Evolutionary conservation across 2,797 vertebrate genomes (phyloP), one percentile per base, ranked within the genome.

Genomic region (Distichodus sexfasciatus): DNA sequence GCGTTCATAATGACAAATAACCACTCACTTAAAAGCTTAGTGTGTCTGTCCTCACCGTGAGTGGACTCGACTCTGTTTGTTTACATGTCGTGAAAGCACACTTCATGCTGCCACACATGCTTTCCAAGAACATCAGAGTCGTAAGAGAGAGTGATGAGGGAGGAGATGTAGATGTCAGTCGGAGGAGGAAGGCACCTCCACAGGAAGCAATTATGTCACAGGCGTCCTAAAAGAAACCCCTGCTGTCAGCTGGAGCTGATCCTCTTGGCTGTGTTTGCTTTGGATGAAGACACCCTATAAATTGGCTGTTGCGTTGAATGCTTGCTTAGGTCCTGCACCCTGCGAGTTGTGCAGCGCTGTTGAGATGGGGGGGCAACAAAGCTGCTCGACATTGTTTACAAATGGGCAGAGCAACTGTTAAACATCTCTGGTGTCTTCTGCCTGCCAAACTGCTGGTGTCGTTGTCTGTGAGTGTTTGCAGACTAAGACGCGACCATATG

Each of bases 151-250:
- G 36, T 23, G 28, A 19, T 43, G 23, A 9, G 15, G 24, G 12
- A 26, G 12, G 36, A 43, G 62, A 31, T 36, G 35, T 41, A 40
- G 31, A 44, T 44, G 47, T 64, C 63, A 47, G 50, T 64, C 63
- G 46, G 50, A 67, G 43, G 59, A 81, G 72, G 69, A 33, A 2
- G 57, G 46, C 47, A 48, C 47, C 65, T 43, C 46, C 38, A 43
- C 68, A 77, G 66, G 78, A 73, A 80, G 69, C 60, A 74, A 69
- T 77, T 78, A 76, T 55, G 38, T 67, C 26, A 44, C 57, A 82
- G 80, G 72, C 70, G 69, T 68, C 24, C 46, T 21, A 7, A 71
- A 66, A 71, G 75, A 61, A 75, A 73, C 75, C 63, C 66, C 46
- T 70, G 69, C 75, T 75, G 76, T 81, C 82, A 74, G 59, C 76